Evolutionary conservation across 1,140 invertebrate genomes (phyloP), one percentile per base, ranked within the genome.

Genomic region (Lasioglossum albipes): DNA sequence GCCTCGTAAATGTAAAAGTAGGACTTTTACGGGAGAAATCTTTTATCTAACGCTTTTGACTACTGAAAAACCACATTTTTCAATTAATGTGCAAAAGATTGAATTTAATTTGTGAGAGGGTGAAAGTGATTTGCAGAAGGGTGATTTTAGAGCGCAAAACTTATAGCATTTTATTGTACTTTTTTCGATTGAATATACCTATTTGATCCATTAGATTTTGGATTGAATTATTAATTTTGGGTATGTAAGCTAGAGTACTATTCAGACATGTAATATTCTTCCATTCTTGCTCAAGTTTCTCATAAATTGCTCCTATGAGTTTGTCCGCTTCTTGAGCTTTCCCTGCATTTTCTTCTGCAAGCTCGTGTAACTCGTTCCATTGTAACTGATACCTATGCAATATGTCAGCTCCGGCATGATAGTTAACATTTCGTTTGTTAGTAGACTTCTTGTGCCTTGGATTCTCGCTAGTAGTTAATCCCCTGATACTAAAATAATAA

Each of bases 321-420:
- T 90, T 87, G 90, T 96, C 95, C 2, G 95, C 94, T 90, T 94
- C 90, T 88, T 94, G 93, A 27, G 95, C 95, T 84, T 93, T 93
- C 77, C 92, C 91, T 4, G 95, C 94, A 92, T 96, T 96, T 75
- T 95, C 93, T 88, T 96, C 95, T 59, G 95, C 94, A 20, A 95
- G 89, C 72, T 94, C 90, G 82, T 96, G 95, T 22, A 96, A 81
- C 79, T 95, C 94, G 82, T 94, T 94, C 96, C 96, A 96, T 69
- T 95, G 92, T 52, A 94, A 90, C 88, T 96, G 95, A 90, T 95
- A 96, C 83, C 95, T 94, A 80, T 94, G 92, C 36, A 96, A 89
- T 71, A 95, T 84, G 82, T 95, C 94, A 12, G 94, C 93, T 2
- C 95, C 95, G 49, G 95, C 94, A 90, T 95, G 92, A 69, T 94